These are phyloP conservation scores for Merluccius polli DNA, from an alignment of 2,797 vertebrate genomes.

Conservation along the genomic window DNA sequence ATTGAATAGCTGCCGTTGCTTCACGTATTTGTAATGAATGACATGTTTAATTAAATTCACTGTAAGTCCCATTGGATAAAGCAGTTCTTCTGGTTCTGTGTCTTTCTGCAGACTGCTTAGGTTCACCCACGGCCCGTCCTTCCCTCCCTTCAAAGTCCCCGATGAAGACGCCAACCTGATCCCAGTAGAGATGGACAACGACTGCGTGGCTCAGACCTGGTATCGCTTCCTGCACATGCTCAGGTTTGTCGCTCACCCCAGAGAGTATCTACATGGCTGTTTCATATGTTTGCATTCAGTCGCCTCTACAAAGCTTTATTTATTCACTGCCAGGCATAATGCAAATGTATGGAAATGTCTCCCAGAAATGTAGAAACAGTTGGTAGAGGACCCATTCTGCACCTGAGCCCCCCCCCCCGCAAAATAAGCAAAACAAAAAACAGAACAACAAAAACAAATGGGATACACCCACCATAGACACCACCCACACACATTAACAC, in stretches of 20 bases:
- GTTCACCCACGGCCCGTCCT: conserved; percentile 90
- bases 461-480: not conserved
- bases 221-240: conserved; percentile 98
- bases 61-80: too few relatives aligned
- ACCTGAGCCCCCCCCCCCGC: not conserved
- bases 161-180: conserved; percentile 92
- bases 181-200: conserved; percentile 92
- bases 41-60: not conserved
- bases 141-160: conserved; percentile 91
- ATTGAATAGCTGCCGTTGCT: not conserved
- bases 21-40: not conserved
- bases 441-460: not conserved
- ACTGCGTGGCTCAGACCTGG: conserved; percentile 94
- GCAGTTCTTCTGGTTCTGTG: not conserved
- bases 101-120: conserved; percentile 76
- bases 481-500: too few relatives aligned
- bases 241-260: conserved; percentile 69
- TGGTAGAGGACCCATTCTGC: not conserved
- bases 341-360: not conserved
- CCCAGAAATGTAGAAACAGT: not conserved
- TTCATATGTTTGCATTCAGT: not conserved
- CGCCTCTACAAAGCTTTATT: not conserved
- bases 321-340: not conserved
- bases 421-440: not conserved
- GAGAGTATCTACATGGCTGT: not conserved